Evolutionary conservation across 2,797 vertebrate species (phyloP), one percentile per base, ranked within the genome.

Genomic region (Knipowitschia caucasica): DNA sequence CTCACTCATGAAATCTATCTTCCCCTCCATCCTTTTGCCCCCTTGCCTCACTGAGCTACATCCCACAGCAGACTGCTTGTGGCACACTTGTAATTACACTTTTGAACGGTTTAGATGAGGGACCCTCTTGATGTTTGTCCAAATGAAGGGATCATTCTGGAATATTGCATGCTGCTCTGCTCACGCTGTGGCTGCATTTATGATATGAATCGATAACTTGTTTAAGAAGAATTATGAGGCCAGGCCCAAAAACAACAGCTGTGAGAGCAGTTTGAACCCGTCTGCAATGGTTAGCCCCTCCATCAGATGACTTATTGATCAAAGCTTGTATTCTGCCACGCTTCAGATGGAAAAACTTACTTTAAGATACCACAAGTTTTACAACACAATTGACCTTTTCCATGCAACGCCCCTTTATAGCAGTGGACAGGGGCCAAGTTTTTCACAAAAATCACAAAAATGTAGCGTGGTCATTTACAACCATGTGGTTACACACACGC

Each of bases 1-100:
- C 78, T 80, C 62, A 69, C 75, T 82, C 68, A 62, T 77, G 80
- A 82, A 87, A 87, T 84, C 82, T 65, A 82, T 73, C 77, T 61
- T 24, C 30, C 7, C 15, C 20, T 29, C 54, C 53, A 27, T 54
- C 53, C 50, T 53, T 21, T n/a, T n/a, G 24, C 21, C 39, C n/a
- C n/a, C n/a, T n/a, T n/a, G n/a, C n/a, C 50, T 38, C 44, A 49
- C 62, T 44, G 69, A 45, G 7, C 17, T 63, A 59, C n/a, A n/a
- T 25, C n/a, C 81, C 82, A 64, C 75, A 63, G 66, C 0, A 69
- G 81, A 55, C 64, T 44, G 2, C 61, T 70, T 67, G 78, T 25
- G 61, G 74, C 78, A 75, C 69, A 12, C 64, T 65, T 73, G 80
- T 84, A 84, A 87, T 85, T 82, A 87, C 15, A 33, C 50, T 64